Evolutionary conservation across 2,888 invertebrate species (phyloP), one percentile per base, ranked within the genome.

Genomic region (Amiota minor): DNA sequence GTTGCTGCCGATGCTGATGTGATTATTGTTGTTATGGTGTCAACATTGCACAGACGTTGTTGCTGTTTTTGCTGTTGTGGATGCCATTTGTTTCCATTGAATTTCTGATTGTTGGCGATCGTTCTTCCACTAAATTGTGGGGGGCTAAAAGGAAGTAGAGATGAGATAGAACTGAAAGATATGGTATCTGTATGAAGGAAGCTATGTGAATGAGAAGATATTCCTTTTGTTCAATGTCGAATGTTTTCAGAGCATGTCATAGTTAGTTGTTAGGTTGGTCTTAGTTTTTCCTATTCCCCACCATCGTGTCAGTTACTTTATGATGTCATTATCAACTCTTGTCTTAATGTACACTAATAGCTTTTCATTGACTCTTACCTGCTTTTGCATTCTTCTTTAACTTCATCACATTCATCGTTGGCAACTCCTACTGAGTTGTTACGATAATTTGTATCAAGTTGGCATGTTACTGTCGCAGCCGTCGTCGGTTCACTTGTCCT

Each of bases 401-500:
- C 35, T 35, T 35, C 35, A 35, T 35, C 35, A 35, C 6, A 35
- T 35, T 35, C 18, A 16, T 56, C n/a, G 18, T 18, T 18, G 56
- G n/a, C 10, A 2, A 18, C 56, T 14, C 10, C 9, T 56, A 10
- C 3, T 12, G 56, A 49, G 35, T 35, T 35, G 35, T 6, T 35
- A 35, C 35, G 35, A 35, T 35, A 35, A 35, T 35, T 35, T 35
- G 35, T 35, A 35, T 35, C 35, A 35, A 35, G 35, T 35, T 35
- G 35, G 35, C 35, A 35, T 35, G 35, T 35, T 35, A 1, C 14
- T 23, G 20, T 9, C 11, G 23, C 10, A 16, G 20, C 0, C 76
- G 56, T 72, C 18, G 50, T 20, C 46, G 59, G 35, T 3, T 35
- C 35, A 6, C 35, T 46, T 14, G 47, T 79, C 14, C 81, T 78